Evolutionary conservation across 2,888 invertebrate genomes (phyloP).

Genomic region (Drosophila ezoana): DNA sequence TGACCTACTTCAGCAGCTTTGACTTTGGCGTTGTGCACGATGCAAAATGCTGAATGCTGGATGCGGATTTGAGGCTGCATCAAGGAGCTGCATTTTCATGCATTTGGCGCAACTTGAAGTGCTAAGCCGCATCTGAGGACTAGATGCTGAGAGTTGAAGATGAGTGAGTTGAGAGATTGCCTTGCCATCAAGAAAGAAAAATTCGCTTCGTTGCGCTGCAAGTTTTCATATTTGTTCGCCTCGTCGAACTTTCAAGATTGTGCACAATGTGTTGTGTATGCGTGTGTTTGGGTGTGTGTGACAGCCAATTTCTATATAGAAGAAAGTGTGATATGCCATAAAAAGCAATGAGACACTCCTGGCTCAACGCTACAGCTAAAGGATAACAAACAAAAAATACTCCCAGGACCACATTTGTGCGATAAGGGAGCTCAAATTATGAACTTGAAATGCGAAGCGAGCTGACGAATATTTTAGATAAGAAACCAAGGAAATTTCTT

Average conservation of each 20-base stretch:
- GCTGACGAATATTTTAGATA: conserved; percentile 18
- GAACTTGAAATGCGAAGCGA: conserved; percentile 28
- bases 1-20: conserved; percentile 70
- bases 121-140: conserved; percentile 64
- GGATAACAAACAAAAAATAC: conserved; percentile 15
- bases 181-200: conserved; percentile 56
- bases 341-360: conserved; percentile 68
- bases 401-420: conserved; percentile 16
- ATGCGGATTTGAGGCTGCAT: conserved; percentile 57
- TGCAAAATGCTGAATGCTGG: conserved; percentile 30
- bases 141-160: conserved; percentile 47
- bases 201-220: conserved; percentile 66
- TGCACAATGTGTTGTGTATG: conserved; percentile 16
- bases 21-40: conserved; percentile 50
- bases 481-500: conserved; percentile 7
- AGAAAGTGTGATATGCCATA: conserved; percentile 59
- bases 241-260: conserved; percentile 71
- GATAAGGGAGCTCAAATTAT: conserved; percentile 42
- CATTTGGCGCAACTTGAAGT: conserved; percentile 75
- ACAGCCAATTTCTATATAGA: conserved; percentile 68
- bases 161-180: conserved; percentile 63
- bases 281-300: conserved; percentile 20
- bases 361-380: conserved; percentile 37
- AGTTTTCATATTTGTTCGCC: conserved; percentile 75
- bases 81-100: conserved; percentile 77